Conservation (phyloP, 1,140 invertebrate genomes). For the Neelides sp. region DNA sequence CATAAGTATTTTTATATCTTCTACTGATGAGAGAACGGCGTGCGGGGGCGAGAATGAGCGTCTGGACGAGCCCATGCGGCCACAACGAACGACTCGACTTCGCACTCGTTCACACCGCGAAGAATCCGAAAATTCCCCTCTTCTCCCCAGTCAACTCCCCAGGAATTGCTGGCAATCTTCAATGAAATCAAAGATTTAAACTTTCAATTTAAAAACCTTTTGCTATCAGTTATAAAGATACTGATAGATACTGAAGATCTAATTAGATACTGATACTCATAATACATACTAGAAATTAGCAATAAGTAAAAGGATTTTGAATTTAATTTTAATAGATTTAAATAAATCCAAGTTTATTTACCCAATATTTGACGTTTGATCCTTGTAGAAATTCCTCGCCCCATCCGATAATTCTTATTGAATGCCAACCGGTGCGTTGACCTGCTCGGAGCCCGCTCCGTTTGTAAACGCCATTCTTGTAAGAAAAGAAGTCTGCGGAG, state of each 20-base stretch:
- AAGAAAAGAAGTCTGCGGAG: slow-evolving; percentile 80
- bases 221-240: slow-evolving; percentile 13
- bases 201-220: slow-evolving; percentile 12
- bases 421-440: slow-evolving; percentile 61
- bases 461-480: slow-evolving; percentile 66
- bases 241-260: not conserved
- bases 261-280: not conserved
- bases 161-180: slow-evolving; percentile 82
- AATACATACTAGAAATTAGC: not conserved
- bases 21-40: too few species aligned
- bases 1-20: too few species aligned
- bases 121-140: slow-evolving; percentile 68
- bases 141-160: slow-evolving; percentile 81
- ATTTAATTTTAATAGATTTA: not conserved
- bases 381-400: slow-evolving; percentile 52
- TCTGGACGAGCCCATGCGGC: slow-evolving; percentile 26
- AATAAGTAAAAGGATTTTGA: not conserved
- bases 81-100: slow-evolving; percentile 67
- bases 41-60: too few species aligned
- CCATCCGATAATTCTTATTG: slow-evolving; percentile 82
- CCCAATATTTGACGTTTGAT: slow-evolving; percentile 67
- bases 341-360: slow-evolving; percentile 39
- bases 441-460: slow-evolving; percentile 41
- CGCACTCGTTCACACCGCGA: slow-evolving; percentile 66
- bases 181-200: slow-evolving; percentile 37